A percentile compares a stretch with the other conserved stretches of the same genome.
Conservation (phyloP, 2,888 invertebrate species). For the Synanthedon tipuliformis region DNA sequence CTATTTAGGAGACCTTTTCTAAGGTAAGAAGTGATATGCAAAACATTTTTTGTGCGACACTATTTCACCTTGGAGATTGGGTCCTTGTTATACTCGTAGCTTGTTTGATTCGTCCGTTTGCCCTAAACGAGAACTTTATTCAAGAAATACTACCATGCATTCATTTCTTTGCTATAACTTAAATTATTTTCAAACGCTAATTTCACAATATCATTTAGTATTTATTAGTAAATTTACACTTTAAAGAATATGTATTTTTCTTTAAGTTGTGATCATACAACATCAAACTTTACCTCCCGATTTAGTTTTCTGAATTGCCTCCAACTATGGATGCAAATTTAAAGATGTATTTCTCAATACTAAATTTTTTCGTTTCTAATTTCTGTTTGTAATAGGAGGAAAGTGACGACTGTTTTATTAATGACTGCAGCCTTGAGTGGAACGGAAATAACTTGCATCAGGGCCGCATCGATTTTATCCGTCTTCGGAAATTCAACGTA, state of each 20-base stretch:
- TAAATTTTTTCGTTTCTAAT: not conserved
- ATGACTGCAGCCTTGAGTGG: conserved; percentile 40
- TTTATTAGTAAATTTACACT: no score
- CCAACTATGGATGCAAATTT: no score
- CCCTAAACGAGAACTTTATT: no score
- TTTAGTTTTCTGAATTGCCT: no score
- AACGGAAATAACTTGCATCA: conserved; percentile 57
- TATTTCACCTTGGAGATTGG: not conserved
- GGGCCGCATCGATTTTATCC: conserved; percentile 53
- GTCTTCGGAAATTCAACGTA: conserved; percentile 18
- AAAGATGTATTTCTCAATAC: not conserved
- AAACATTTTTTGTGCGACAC: not conserved
- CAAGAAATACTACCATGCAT: no score
- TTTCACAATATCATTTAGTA: no score
- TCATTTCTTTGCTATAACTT: no score
- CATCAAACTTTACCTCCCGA: no score
- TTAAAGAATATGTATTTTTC: no score
- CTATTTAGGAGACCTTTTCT: conserved; percentile 13
- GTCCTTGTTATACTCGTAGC: not conserved
- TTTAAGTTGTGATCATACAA: no score
- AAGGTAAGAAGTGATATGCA: conserved; percentile 7
- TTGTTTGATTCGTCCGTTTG: no score
- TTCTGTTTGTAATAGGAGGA: not conserved
- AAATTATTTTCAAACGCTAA: no score
- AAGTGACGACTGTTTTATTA: conserved; percentile 27